Base-by-base conservation (phyloP, 2,888 invertebrate species). In the Drosophila formosana region DNA sequence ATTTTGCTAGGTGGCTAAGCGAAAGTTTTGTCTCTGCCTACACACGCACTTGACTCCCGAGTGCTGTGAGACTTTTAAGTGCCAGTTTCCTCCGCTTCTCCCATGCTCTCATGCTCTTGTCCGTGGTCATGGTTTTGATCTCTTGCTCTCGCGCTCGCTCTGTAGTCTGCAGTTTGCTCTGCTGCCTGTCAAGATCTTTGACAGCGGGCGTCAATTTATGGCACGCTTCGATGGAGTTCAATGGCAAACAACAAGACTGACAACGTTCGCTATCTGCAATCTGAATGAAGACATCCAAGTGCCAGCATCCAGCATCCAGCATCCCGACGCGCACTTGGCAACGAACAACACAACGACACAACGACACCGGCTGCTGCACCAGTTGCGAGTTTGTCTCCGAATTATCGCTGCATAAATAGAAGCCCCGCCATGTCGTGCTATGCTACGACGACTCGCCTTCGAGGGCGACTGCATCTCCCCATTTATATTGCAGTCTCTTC, bases 171-270 rank as follows among this genome's bases (percentile, higher is more conserved):
- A 8, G 23, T 37, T 3, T 37, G 41, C 32, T 13, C 7, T 43
- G 41, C 18, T 28, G 68, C 67, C 69, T 69, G 65, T 63, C 66
- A 56, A 60, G 55, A 64, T 72, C 70, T 75, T 61, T 69, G 76
- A 73, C 81, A 75, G 72, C 74, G 79, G 78, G 80, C 75, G 79
- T 86, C 78, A 89, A 88, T 89, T 89, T 89, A 86, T 83, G 86
- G 88, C 88, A 88, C 88, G 87, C 88, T 86, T 78, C 88, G 77
- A 83, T 77, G 72, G 76, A 88, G 86, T 83, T 83, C 82, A 88
- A 82, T 83, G 84, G 81, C 72, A 84, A 83, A 72, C 57, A 32
- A 37, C 37, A 37, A 66, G n/a, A 55, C 45, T 25, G 63, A 43
- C 57, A 25, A 34, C 55, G 13, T 49, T 57, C 56, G 39, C 52